Base-by-base conservation (phyloP, 2,888 invertebrate species). In the Stomorhina lunata region DNA sequence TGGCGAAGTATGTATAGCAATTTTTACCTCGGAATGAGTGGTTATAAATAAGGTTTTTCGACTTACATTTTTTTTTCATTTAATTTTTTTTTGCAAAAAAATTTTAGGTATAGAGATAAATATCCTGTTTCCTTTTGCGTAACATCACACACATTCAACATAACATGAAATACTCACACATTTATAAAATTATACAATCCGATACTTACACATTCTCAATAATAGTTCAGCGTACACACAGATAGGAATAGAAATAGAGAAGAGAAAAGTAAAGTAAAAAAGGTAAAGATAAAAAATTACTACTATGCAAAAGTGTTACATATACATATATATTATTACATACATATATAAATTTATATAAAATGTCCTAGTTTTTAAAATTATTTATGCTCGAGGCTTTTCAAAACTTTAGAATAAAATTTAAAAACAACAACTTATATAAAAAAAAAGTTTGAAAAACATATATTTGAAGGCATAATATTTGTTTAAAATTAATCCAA, bases 41-140 rank as follows among this genome's bases (percentile, higher is more conserved):
- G 32, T 20, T 12, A 10, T 9, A 43, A 32, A 45, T 4, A 63
- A 40, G 40, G 15, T 55, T 55, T 76, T 45, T 27, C 5, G 27
- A 20, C 29, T 34, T 17, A 48, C 1, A 32, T 65, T 20, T 22
- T 15, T 15, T 17, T 20, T 45, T 5, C 29, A 45, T 55, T 32
- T 0, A 55, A 29, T 50, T 48, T 61, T 15, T 29, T 29, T 71
- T 32, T 4, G 29, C 25, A 32, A 5, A 55, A 29, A 34, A 77
- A 72, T 81, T 72, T n/a, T n/a, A n/a, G 66, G 63, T 78, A 32
- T 78, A 73, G 17, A 81, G 72, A 81, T 48, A 81, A 73, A 81
- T 81, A 81, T 77, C 66, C 71, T 81, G 40, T 37, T 72, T 72
- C 53, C 45, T 34, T 73, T 57, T 43, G 55, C 45, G 20, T 71